Percentiles rank a stretch among this genome's conserved stretches.
Evolutionary conservation across 2,888 invertebrate species (phyloP).

Genomic region (Euplexia lucipara): DNA sequence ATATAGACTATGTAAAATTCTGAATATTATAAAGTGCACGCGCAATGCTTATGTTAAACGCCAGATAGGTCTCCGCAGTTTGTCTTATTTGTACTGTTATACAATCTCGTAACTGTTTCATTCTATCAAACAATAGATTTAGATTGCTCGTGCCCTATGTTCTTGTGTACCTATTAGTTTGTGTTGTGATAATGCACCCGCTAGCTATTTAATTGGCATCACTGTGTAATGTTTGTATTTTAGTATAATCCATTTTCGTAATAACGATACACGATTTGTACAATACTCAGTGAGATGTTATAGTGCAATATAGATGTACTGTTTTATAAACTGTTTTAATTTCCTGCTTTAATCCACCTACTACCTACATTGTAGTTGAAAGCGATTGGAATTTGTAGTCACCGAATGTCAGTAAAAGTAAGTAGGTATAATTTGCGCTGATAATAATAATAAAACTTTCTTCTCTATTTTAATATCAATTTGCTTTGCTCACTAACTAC

Average conservation of each 20-base stretch:
- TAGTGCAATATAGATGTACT: slow-evolving; percentile 91
- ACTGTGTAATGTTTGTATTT: slow-evolving; percentile 75
- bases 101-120: neutral
- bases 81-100: slow-evolving; percentile 30
- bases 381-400: too few relatives aligned
- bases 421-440: too few relatives aligned
- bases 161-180: slow-evolving; percentile 55
- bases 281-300: slow-evolving; percentile 89
- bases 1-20: slow-evolving; percentile 27
- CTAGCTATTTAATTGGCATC: slow-evolving; percentile 76
- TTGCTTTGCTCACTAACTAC: too few relatives aligned
- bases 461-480: too few relatives aligned
- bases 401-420: too few relatives aligned
- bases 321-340: slow-evolving; percentile 79
- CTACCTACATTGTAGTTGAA: too few relatives aligned
- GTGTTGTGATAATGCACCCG: slow-evolving; percentile 73
- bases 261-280: slow-evolving; percentile 84
- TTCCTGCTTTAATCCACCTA: slow-evolving; percentile 38
- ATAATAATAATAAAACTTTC: too few relatives aligned
- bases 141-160: slow-evolving; percentile 52
- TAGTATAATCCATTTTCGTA: slow-evolving; percentile 72
- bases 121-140: slow-evolving; percentile 27
- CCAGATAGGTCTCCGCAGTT: slow-evolving; percentile 24
- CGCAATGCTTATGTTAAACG: slow-evolving; percentile 28
- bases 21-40: slow-evolving; percentile 17